Conservation (phyloP, 2,888 invertebrate species). For the Eupithecia exiguata region DNA sequence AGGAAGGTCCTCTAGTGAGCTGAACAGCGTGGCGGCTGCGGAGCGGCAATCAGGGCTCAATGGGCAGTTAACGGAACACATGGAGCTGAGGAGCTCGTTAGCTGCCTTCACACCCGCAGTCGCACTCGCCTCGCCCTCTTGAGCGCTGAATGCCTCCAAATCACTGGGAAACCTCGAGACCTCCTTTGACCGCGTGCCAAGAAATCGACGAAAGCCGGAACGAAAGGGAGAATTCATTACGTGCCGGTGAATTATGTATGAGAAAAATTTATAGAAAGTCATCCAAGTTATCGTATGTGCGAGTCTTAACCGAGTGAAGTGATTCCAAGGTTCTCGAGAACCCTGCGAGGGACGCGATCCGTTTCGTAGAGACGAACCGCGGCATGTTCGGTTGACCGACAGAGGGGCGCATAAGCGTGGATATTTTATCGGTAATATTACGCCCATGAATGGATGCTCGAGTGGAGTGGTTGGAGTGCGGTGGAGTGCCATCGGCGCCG, state of each 20-base stretch:
- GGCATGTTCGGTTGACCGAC: not conserved
- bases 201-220: constrained; percentile 28
- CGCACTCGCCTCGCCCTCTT: constrained; percentile 2
- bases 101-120: constrained; percentile 24
- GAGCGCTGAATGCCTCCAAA: constrained; percentile 30
- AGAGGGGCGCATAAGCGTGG: constrained; percentile 8
- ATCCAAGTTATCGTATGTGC: constrained; percentile 25
- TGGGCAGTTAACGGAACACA: constrained; percentile 21
- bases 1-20: not conserved
- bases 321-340: not conserved
- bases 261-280: constrained; percentile 33
- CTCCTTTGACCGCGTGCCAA: constrained; percentile 41
- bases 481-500: constrained; percentile 20
- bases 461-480: constrained; percentile 20
- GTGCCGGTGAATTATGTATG: constrained; percentile 35
- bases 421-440: constrained; percentile 31
- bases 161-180: constrained; percentile 33
- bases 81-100: constrained; percentile 35
- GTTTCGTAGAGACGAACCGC: not conserved
- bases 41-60: constrained; percentile 1
- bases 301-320: not conserved
- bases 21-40: not conserved
- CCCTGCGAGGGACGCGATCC: not conserved
- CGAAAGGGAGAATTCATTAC: constrained; percentile 34
- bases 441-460: constrained; percentile 29